Conservation (phyloP, 2,797 vertebrate species). For the Pangasius djambal region DNA sequence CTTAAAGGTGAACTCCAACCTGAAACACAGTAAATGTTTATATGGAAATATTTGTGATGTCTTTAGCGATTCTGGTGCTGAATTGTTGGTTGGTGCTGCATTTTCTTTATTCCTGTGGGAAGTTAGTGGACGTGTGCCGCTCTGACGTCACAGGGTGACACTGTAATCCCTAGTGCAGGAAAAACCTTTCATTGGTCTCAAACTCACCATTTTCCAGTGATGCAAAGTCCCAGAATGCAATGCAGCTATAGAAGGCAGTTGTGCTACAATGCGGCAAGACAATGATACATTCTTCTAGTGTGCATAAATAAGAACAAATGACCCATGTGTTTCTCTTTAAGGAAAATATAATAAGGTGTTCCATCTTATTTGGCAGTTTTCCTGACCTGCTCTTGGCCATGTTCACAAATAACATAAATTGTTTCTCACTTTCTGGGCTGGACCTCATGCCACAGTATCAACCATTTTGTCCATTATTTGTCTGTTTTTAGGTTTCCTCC, state of each 20-base stretch:
- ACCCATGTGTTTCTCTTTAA: not conserved
- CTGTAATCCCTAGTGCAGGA: not conserved
- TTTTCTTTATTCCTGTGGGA: not conserved
- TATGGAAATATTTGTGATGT: not conserved
- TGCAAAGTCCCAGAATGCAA: not conserved
- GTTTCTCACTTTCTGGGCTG: not conserved
- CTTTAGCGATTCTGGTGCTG: not conserved
- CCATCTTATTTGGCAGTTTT: not conserved
- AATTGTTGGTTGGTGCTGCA: not conserved
- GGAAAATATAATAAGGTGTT: not conserved
- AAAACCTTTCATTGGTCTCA: not conserved
- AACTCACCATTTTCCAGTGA: not conserved
- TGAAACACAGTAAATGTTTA: not conserved
- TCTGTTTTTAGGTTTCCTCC: not conserved
- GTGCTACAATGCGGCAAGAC: not conserved
- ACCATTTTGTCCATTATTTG: not conserved
- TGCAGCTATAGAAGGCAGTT: not conserved
- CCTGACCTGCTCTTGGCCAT: not conserved
- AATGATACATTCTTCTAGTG: not conserved
- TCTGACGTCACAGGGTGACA: not conserved
- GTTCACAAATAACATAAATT: not conserved
- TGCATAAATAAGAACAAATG: conserved; percentile 1
- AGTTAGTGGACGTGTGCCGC: not conserved
- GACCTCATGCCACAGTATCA: not conserved
- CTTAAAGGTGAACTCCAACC: not conserved